A percentile compares a stretch with the other conserved stretches of the same genome.
These are phyloP conservation scores for Cephonodes hylas DNA, from an alignment of 2,888 invertebrate species.

Conservation along the genomic window DNA sequence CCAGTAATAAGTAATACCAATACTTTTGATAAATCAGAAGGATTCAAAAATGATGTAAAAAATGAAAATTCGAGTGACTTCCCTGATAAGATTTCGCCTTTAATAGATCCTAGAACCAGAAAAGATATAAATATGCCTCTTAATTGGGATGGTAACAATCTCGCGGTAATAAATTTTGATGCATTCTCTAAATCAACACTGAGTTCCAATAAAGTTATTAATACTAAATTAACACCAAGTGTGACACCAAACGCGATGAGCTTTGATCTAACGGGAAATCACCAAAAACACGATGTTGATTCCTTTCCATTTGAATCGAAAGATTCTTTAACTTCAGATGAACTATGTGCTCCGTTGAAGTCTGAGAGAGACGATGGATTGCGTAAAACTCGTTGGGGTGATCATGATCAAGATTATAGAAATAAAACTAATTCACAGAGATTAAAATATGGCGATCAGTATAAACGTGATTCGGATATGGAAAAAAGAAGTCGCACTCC, in stretches of 20 bases:
- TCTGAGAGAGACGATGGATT: conserved; percentile 13
- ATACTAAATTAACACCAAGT: conserved; percentile 29
- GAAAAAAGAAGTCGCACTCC: conserved; percentile 19
- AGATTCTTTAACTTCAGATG: conserved; percentile 34
- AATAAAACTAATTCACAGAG: not conserved
- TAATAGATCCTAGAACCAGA: conserved; percentile 54
- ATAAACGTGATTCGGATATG: conserved; percentile 25
- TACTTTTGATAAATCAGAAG: not conserved
- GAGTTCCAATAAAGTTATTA: conserved; percentile 31
- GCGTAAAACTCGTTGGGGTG: conserved; percentile 22
- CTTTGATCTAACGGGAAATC: conserved; percentile 51
- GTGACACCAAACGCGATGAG: conserved; percentile 38
- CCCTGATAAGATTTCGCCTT: conserved; percentile 17
- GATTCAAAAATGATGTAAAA: not conserved
- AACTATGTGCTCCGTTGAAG: conserved; percentile 34
- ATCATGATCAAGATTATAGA: conserved; percentile 27
- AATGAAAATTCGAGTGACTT: conserved; percentile 12
- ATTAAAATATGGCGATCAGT: conserved; percentile 29
- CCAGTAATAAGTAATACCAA: not conserved
- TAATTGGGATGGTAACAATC: conserved; percentile 36
- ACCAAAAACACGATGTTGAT: conserved; percentile 45
- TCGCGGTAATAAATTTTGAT: conserved; percentile 33
- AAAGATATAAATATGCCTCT: conserved; percentile 40
- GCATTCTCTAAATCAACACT: conserved; percentile 30
- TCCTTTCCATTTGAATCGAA: conserved; percentile 41